These are phyloP conservation scores for Nebria ingens DNA, from an alignment of 1,140 invertebrate species.

Conservation along the genomic window DNA sequence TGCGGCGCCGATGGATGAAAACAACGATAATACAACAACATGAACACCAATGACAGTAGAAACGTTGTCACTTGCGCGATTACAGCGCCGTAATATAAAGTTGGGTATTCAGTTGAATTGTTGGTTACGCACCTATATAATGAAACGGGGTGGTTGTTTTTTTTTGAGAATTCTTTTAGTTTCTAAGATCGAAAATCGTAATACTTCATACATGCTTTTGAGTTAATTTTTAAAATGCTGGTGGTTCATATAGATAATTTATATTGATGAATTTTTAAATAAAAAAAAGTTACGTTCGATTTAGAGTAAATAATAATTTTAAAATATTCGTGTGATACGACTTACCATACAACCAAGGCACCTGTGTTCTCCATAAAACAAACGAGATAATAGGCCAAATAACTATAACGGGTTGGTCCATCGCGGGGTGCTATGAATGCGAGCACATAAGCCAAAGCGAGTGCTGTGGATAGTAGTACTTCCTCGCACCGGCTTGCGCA, in stretches of 20 bases:
- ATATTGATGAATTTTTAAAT: background rate
- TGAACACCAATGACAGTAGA: constrained; percentile 36
- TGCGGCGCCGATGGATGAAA: constrained; percentile 35
- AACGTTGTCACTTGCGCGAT: constrained; percentile 32
- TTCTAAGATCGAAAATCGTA: too few relatives aligned
- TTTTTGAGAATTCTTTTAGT: too few relatives aligned
- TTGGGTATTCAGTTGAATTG: constrained; percentile 30
- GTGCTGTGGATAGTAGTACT: constrained; percentile 32
- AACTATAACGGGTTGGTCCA: constrained; percentile 37
- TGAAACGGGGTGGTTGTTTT: too few relatives aligned
- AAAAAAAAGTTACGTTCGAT: constrained; percentile 4
- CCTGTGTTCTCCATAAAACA: constrained; percentile 40
- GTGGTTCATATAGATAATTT: background rate
- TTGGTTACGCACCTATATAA: constrained; percentile 30
- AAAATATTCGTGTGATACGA: too few relatives aligned
- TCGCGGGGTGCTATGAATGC: constrained; percentile 39
- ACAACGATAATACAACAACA: constrained; percentile 39
- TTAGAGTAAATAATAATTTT: too few relatives aligned
- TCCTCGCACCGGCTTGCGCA: constrained; percentile 39
- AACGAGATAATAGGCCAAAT: constrained; percentile 38
- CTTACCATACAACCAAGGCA: constrained; percentile 38
- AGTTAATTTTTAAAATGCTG: background rate
- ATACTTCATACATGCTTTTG: too few relatives aligned
- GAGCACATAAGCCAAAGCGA: constrained; percentile 37
- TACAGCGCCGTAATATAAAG: constrained; percentile 33